Evolutionary conservation across 2,888 invertebrate species (phyloP).

Genomic region (Andrena fulva): DNA sequence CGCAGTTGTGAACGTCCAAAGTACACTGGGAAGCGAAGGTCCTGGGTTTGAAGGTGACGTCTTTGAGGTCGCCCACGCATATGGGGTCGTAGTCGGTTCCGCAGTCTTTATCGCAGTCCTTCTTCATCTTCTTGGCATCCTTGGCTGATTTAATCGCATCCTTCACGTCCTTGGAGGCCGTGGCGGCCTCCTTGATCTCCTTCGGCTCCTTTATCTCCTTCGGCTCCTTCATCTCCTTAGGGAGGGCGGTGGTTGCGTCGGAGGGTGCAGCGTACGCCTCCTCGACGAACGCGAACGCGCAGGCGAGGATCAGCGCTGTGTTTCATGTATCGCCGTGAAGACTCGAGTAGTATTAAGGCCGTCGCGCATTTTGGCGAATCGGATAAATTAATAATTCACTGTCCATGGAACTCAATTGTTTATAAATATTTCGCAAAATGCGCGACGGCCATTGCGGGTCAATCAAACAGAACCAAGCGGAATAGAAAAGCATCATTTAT

Average conservation of each 20-base stretch:
- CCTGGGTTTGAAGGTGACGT: slow-evolving; percentile 85
- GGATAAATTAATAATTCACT: too few species aligned
- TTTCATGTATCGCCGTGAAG: neutral
- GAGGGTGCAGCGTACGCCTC: slow-evolving; percentile 58
- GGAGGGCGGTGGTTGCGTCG: slow-evolving; percentile 51
- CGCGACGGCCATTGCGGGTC: too few species aligned
- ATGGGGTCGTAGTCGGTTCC: slow-evolving; percentile 86
- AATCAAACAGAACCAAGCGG: too few species aligned
- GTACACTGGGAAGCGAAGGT: slow-evolving; percentile 89
- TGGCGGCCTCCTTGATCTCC: slow-evolving; percentile 74
- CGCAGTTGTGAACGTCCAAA: slow-evolving; percentile 89
- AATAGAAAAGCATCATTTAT: too few species aligned
- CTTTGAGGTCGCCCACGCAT: slow-evolving; percentile 88
- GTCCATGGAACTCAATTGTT: too few species aligned
- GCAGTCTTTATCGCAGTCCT: slow-evolving; percentile 85
- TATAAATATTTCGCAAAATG: too few species aligned
- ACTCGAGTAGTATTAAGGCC: neutral
- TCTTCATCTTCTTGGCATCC: slow-evolving; percentile 88
- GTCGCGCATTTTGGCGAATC: too few species aligned
- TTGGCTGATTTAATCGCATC: slow-evolving; percentile 86
- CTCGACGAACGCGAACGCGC: slow-evolving; percentile 66
- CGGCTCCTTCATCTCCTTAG: slow-evolving; percentile 26
- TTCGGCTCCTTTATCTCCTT: slow-evolving; percentile 70
- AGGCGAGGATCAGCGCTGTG: slow-evolving; percentile 68
- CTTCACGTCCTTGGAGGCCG: slow-evolving; percentile 78